phyloP scores from a whole-genome alignment of 2,888 invertebrate genomes.

The Allolobophora icterica region DNA sequence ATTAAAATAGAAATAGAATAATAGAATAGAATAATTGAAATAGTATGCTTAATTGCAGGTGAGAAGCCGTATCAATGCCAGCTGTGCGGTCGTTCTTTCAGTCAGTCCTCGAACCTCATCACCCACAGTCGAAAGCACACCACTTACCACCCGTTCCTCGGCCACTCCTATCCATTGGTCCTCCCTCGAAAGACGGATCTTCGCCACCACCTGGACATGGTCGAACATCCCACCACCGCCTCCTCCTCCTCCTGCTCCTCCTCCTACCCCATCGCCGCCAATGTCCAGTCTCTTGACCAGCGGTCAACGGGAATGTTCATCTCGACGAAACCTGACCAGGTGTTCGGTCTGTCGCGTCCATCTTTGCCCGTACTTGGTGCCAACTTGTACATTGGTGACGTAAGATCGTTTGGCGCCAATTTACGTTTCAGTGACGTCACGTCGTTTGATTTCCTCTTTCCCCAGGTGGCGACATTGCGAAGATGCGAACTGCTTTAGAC shows the following conservation, averaged over 20 bases:
- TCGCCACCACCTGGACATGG: conserved; percentile 81
- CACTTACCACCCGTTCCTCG: conserved; percentile 90
- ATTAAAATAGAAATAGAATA: background rate
- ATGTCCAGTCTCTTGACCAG: background rate
- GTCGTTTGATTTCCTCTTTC: background rate
- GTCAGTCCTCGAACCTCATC: conserved; percentile 95
- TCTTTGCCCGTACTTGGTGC: background rate
- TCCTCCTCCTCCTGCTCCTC: background rate
- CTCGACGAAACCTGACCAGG: background rate
- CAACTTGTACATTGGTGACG: background rate
- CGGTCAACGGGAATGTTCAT: background rate
- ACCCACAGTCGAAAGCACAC: conserved; percentile 93
- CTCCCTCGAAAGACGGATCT: conserved; percentile 83
- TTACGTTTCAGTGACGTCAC: conserved; percentile 12
- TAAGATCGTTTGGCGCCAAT: background rate
- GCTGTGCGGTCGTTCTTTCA: conserved; percentile 96
- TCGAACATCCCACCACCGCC: background rate
- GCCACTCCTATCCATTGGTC: conserved; percentile 90
- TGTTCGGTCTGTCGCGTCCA: background rate
- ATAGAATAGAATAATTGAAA: background rate
- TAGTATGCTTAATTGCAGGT: conserved; percentile 70
- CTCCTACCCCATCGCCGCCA: no score
- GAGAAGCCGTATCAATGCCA: conserved; percentile 98
- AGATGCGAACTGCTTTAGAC: background rate
- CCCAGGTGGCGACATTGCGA: background rate